Evolutionary conservation across 2,888 invertebrate species (phyloP).

Genomic region (Monochamus alternatus): DNA sequence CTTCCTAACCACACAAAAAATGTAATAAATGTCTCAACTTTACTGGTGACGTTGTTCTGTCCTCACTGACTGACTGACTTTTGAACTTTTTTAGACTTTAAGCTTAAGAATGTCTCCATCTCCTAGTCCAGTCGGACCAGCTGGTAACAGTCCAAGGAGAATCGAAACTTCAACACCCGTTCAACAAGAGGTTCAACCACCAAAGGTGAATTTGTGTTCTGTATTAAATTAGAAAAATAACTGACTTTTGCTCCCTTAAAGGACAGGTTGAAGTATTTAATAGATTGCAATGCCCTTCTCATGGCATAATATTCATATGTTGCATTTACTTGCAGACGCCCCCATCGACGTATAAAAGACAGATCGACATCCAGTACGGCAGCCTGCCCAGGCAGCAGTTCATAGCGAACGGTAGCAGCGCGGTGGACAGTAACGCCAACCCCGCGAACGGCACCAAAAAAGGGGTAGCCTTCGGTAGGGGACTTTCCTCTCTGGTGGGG

Average conservation of each 20-base stretch:
- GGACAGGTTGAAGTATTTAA: too few species aligned
- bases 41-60: too few species aligned
- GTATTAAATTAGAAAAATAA: constrained; percentile 39
- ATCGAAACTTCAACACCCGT: constrained; percentile 57
- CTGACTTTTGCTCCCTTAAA: too few species aligned
- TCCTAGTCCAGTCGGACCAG: constrained; percentile 69
- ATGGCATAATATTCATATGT: not conserved
- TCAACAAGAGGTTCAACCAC: constrained; percentile 56
- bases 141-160: constrained; percentile 63
- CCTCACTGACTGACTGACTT: not conserved
- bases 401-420: constrained; percentile 67
- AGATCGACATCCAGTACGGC: constrained; percentile 85
- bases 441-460: constrained; percentile 71
- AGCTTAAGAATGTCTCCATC: constrained; percentile 69
- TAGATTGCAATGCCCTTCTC: too few species aligned
- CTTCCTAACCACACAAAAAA: too few species aligned
- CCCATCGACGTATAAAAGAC: constrained; percentile 82
- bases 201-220: constrained; percentile 61
- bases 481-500: constrained; percentile 70
- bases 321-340: constrained; percentile 75
- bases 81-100: constrained; percentile 50
- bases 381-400: constrained; percentile 84
- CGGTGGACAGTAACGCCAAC: constrained; percentile 70
- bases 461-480: constrained; percentile 85
- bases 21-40: too few species aligned